Evolutionary conservation across 2,113 vertebrate species (phyloP), one percentile per base, ranked within the genome.

Genomic region (Callopanchax toddi): DNA sequence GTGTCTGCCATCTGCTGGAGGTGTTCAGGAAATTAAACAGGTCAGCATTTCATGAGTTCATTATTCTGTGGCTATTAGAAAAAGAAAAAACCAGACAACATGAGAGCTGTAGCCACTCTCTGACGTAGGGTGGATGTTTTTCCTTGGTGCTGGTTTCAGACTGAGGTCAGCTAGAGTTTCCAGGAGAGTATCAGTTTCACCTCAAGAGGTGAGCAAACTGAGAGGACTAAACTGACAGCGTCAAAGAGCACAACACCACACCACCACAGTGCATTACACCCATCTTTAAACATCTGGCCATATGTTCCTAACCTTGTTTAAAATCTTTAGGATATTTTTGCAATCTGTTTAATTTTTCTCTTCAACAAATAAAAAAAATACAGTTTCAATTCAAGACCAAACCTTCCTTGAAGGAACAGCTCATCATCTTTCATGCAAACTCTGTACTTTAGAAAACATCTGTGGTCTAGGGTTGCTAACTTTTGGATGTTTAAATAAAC

Each of bases 1-100:
- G 22, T 68, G 52, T 69, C 17, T 67, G 82, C 86, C 84, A 71
- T 64, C 84, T 89, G 76, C 80, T 86, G 84, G 84, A 42, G 49
- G 54, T 46, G 1, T 65, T 70, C 8, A 49, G 39, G 56, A n/a
- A 49, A 32, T n/a, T n/a, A 37, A 13, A 64, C 18, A 34, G 16
- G 3, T 20, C 6, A 4, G 17, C 48, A 46, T 68, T 76, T 65
- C 36, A n/a, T 22, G 12, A 45, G 13, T 39, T 34, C 11, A 9
- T 4, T 1, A 23, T 10, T 37, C 7, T 15, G 37, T 25, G 48
- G 16, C 16, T 48, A 0, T 0, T 16, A 17, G n/a, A 26, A 22
- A 13, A 0, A 13, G 3, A 9, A 20, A 3, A 12, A 46, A 20
- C 43, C 37, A 15, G 57, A 67, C 29, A 32, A 6, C 17, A 73